A percentile compares a stretch with the other conserved stretches of the same genome.
Evolutionary conservation across 2,797 vertebrate species (phyloP).

Genomic region (Pangasius larnaudii): DNA sequence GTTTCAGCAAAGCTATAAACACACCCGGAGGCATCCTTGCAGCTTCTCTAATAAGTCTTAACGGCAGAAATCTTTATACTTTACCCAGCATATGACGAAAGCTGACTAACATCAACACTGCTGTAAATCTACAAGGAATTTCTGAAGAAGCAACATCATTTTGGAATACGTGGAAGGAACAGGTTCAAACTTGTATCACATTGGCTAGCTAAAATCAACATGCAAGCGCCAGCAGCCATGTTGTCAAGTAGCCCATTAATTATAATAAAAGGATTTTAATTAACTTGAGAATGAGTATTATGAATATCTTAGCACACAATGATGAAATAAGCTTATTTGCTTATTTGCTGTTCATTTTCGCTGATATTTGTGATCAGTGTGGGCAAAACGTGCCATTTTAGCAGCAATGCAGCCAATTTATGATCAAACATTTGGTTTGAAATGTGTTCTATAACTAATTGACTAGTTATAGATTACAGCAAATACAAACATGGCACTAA

Average conservation of each 20-base stretch:
- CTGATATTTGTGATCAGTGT: background rate
- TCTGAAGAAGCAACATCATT: background rate
- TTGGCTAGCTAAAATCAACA: background rate
- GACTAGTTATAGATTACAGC: background rate
- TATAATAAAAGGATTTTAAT: background rate
- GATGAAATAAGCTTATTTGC: background rate
- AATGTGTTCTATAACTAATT: background rate
- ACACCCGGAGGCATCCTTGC: background rate
- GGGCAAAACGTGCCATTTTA: background rate
- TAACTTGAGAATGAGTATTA: background rate
- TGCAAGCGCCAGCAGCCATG: background rate
- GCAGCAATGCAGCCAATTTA: background rate
- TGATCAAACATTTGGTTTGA: background rate
- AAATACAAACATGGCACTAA: background rate
- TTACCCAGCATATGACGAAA: background rate
- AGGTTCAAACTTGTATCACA: background rate
- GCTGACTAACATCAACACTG: background rate
- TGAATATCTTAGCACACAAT: background rate
- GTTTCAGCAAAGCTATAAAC: background rate
- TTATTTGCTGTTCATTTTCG: background rate
- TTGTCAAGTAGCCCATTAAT: background rate
- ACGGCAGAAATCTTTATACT: background rate
- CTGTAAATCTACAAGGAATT: background rate
- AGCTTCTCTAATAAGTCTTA: background rate
- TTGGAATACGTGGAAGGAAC: background rate